Evolutionary conservation across 2,797 vertebrate genomes (phyloP), one percentile per base, ranked within the genome.

Genomic region (Hemitrygon akajei): DNA sequence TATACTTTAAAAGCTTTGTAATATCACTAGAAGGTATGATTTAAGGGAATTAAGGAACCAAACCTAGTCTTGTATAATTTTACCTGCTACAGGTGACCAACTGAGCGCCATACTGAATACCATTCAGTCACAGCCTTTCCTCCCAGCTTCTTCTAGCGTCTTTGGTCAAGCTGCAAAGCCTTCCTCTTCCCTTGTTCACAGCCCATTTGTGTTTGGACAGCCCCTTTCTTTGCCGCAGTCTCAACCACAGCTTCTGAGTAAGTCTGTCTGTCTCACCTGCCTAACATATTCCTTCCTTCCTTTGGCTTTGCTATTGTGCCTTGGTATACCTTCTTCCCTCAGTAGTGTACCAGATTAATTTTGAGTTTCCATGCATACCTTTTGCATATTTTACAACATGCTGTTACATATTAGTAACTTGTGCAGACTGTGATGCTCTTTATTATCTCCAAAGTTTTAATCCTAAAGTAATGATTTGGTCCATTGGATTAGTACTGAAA

Each of bases 151-250:
- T 97, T 97, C 98, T 98, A 98, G 98, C 97, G 97, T 98, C 97
- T 98, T 99, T 98, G 98, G 99, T 97, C 98, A 99, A 99, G 98
- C 98, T 97, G 98, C 98, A 98, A 98, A 99, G 98, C 97, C 98
- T 99, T 98, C 98, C 97, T 97, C 97, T 97, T 99, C 98, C 98
- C 98, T 98, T 98, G 98, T 98, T 97, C 98, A 99, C 98, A 99
- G 99, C 96, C 98, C 99, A 98, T 99, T 99, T 99, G 99, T 99
- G 98, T 99, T 99, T 97, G 99, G 99, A 98, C 99, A 99, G 95
- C 98, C 98, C 98, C 98, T 98, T 97, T 98, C 99, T 97, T 97
- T 97, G 98, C 98, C 99, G 98, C 98, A 98, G 97, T 98, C 98
- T 98, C 98, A 98, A 97, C 97, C 97, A 97, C 98, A 98, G 98